phyloP scores from a whole-genome alignment of 2,888 invertebrate genomes.

The Cerastoderma edule region DNA sequence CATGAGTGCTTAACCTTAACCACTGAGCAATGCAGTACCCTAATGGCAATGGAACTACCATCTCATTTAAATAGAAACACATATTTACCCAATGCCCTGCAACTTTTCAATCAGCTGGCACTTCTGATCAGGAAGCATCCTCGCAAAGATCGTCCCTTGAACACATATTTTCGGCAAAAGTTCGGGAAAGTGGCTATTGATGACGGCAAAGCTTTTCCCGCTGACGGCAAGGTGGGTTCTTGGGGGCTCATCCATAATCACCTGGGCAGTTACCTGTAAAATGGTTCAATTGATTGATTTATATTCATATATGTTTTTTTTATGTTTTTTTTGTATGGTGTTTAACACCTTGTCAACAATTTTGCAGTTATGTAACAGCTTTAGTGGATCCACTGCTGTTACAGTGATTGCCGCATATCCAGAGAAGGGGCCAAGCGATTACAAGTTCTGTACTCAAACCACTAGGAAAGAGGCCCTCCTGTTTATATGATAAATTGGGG shows the following conservation, averaged over 20 bases:
- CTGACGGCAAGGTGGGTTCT: slow-evolving; percentile 84
- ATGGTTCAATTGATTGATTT: background rate
- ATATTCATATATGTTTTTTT: background rate
- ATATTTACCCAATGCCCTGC: slow-evolving; percentile 91
- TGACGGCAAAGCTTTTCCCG: slow-evolving; percentile 90
- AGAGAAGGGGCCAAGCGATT: too few species aligned
- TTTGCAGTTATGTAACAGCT: too few species aligned
- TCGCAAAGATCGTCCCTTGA: slow-evolving; percentile 93
- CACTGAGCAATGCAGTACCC: too few species aligned
- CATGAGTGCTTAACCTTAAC: too few species aligned
- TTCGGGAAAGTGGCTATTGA: slow-evolving; percentile 89
- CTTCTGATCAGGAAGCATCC: slow-evolving; percentile 98
- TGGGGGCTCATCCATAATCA: slow-evolving; percentile 30
- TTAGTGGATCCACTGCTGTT: background rate
- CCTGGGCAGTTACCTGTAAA: slow-evolving; percentile 40
- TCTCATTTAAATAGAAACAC: too few species aligned
- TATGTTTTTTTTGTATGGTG: too few species aligned
- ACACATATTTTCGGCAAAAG: slow-evolving; percentile 86
- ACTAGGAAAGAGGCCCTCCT: too few species aligned
- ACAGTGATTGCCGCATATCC: too few species aligned
- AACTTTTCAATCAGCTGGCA: slow-evolving; percentile 95
- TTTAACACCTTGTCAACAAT: too few species aligned
- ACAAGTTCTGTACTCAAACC: too few species aligned
- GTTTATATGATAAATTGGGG: too few species aligned
- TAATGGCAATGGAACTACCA: too few species aligned